phyloP scores from a whole-genome alignment of 1,140 invertebrate species.

The Nasonia vitripennis region DNA sequence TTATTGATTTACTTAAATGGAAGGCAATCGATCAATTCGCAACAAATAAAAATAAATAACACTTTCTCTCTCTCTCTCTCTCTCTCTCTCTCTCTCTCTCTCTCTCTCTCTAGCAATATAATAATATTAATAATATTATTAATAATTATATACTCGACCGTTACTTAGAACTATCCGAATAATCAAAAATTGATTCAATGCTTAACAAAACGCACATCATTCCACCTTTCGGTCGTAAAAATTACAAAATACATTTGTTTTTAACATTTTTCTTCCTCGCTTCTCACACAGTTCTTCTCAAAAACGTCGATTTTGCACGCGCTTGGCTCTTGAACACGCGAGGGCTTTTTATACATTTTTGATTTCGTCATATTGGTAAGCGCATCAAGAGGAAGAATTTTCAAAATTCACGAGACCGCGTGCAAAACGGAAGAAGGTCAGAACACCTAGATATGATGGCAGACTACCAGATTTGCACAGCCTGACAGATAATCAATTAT shows the following conservation, averaged over 20 bases:
- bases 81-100: conserved; percentile 67
- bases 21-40: conserved; percentile 76
- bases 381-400: conserved; percentile 18
- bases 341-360: conserved; percentile 23
- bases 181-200: conserved; percentile 69
- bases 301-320: conserved; percentile 26
- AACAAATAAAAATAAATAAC: conserved; percentile 77
- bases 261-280: conserved; percentile 53
- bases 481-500: conserved; percentile 70
- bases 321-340: background rate
- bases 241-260: conserved; percentile 64
- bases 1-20: conserved; percentile 75
- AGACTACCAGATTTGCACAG: conserved; percentile 74
- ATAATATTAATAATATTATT: conserved; percentile 49
- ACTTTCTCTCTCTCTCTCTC: conserved; percentile 68
- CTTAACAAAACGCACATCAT: conserved; percentile 66
- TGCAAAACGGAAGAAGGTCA: conserved; percentile 39
- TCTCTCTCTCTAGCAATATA: conserved; percentile 73
- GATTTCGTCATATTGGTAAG: background rate
- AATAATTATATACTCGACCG: conserved; percentile 63
- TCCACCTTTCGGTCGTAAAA: conserved; percentile 45
- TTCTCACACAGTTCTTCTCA: conserved; percentile 15
- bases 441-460: conserved; percentile 62
- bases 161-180: conserved; percentile 69
- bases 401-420: conserved; percentile 1